Base-by-base conservation (phyloP, 2,113 vertebrate species). In the Chaetorhynchus papuensis region DNA sequence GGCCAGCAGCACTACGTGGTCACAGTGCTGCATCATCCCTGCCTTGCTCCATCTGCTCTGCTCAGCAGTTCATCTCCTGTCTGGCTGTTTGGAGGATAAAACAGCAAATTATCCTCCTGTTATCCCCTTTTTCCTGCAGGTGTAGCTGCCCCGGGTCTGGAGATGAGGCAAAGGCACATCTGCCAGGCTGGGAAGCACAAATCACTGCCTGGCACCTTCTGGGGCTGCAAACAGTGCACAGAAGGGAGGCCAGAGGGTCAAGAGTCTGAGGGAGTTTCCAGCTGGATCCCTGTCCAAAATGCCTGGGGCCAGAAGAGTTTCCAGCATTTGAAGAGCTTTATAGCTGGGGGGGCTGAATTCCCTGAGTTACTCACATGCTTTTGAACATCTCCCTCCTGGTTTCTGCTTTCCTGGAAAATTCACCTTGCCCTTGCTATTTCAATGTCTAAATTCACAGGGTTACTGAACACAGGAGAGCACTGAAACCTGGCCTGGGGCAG, bases 1-100 rank as follows among this genome's bases (percentile, higher is more conserved):
- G 2, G 2, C 39, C 63, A 30, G 23, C 3, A 13, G 7, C 18
- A 1, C 27, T 10, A 0, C 0, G 0, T 33, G 69, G 44, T 18
- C 2, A 4, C 53, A 8, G 1, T 5, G 44, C 57, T 7, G 2
- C 5, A 0, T 35, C 41, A 10, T 3, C 37, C 11, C 41, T 24
- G 41, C 1, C 27, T 44, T 7, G 53, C 30, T 47, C n/a, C 26
- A 1, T 39, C 41, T 33, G 44, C 5, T 10, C 53, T 76, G 61
- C 59, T 70, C 57, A 8, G 15, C 35, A 28, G 4, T 84, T 94
- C 54, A 12, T 11, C 71, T 61, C 33, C 44, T 77, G 20, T 12
- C 35, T 66, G 56, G 35, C 41, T 76, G 6, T n/a, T 66, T 27
- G 31, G 69, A 68, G 47, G 21, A 7, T n/a, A 9, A 47, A 66